A percentile compares a stretch with the other conserved stretches of the same genome.
Evolutionary conservation across 2,888 invertebrate genomes (phyloP).

Genomic region (Sinodicranocentrus sp.): DNA sequence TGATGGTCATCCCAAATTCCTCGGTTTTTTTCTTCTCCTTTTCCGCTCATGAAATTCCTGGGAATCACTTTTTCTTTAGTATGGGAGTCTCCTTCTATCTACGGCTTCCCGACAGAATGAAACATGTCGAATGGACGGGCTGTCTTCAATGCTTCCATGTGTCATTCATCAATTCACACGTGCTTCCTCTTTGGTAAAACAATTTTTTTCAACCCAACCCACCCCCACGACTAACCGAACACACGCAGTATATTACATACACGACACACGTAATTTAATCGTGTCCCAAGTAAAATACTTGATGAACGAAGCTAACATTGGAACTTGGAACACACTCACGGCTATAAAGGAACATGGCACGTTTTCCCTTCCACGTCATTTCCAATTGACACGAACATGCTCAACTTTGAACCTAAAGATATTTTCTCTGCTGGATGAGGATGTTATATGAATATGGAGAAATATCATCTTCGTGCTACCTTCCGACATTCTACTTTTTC

Average conservation of each 20-base stretch:
- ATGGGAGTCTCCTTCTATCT: too few relatives aligned
- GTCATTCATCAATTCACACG: conserved; percentile 56
- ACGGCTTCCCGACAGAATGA: conserved; percentile 16
- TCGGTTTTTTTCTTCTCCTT: not conserved
- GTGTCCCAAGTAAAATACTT: not conserved
- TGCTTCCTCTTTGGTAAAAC: conserved; percentile 21
- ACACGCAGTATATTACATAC: not conserved
- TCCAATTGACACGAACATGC: conserved; percentile 30
- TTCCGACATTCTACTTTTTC: not conserved
- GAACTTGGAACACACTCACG: not conserved
- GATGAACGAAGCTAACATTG: not conserved
- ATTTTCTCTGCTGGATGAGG: not conserved
- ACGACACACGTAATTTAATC: not conserved
- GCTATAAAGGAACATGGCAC: not conserved
- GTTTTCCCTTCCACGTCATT: conserved; percentile 26
- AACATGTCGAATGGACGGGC: conserved; percentile 17
- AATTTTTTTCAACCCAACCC: conserved; percentile 29
- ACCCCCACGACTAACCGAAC: too few relatives aligned
- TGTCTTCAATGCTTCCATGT: conserved; percentile 42
- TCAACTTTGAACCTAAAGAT: conserved; percentile 24
- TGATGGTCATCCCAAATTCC: conserved; percentile 9
- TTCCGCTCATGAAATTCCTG: not conserved
- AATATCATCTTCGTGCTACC: not conserved
- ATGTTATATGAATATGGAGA: not conserved
- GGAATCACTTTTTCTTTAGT: conserved; percentile 15